These are phyloP conservation scores for Tokudaia tokunoshimensis DNA, from an alignment of 2,797 vertebrate genomes.

Conservation along the genomic window DNA sequence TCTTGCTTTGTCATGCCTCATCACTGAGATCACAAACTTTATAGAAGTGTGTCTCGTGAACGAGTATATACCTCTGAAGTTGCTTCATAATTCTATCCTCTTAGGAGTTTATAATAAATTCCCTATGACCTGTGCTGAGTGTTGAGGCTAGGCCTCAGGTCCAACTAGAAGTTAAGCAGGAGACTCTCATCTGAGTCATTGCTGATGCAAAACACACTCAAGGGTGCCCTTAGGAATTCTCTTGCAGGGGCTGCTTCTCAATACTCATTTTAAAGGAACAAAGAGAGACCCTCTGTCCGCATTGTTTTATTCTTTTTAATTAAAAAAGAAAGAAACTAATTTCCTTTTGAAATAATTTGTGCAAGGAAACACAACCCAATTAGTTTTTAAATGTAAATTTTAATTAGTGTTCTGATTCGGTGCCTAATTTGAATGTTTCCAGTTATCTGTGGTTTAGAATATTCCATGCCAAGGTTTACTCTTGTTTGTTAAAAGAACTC, in stretches of 20 bases:
- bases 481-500: slow-evolving; percentile 55
- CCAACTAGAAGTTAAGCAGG: background rate
- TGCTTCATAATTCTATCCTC: background rate
- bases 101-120: background rate
- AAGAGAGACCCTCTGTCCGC: slow-evolving; percentile 59
- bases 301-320: slow-evolving; percentile 78
- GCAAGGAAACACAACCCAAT: slow-evolving; percentile 71
- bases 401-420: slow-evolving; percentile 79
- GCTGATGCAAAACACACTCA: background rate
- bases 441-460: slow-evolving; percentile 63
- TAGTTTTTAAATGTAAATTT: slow-evolving; percentile 79
- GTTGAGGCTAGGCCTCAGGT: background rate
- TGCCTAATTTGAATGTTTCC: slow-evolving; percentile 76
- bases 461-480: slow-evolving; percentile 67
- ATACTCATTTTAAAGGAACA: slow-evolving; percentile 57
- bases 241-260: slow-evolving; percentile 44
- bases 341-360: slow-evolving; percentile 76
- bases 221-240: background rate
- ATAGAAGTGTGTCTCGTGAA: background rate
- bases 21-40: background rate
- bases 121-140: background rate
- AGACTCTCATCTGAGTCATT: background rate
- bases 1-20: background rate
- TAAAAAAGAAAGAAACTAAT: slow-evolving; percentile 70
- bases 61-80: background rate